A percentile compares a stretch with the other conserved stretches of the same genome.
Evolutionary conservation across 37 sponge, comb jelly and placozoan genomes (phyloP).

Genomic region (Halisarca cf. caerulea): DNA sequence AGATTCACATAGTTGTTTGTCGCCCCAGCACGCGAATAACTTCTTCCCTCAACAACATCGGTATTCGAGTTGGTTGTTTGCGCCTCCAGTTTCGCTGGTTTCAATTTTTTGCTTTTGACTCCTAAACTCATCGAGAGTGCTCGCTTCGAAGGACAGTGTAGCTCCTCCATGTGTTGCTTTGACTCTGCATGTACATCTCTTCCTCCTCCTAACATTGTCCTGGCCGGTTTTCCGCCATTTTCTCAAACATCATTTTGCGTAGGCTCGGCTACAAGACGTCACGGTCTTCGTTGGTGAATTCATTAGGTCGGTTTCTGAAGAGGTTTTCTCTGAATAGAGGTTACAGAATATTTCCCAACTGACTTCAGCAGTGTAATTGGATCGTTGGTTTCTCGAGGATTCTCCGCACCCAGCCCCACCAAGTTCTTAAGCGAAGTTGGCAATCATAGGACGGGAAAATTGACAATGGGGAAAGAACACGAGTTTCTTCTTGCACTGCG

Average conservation of each 20-base stretch:
- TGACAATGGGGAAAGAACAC: conserved; percentile 74
- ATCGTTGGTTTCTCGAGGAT: too few species aligned
- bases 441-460: too few species aligned
- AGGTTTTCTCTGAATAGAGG: too few species aligned
- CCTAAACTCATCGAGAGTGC: conserved; percentile 16
- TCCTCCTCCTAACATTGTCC: conserved; percentile 21
- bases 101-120: not conserved
- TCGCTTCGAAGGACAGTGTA: conserved; percentile 1
- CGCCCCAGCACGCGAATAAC: not conserved
- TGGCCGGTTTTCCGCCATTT: not conserved
- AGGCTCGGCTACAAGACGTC: not conserved
- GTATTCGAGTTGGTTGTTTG: not conserved
- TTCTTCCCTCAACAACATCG: too few species aligned
- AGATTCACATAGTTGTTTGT: not conserved
- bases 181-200: conserved; percentile 6
- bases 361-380: too few species aligned
- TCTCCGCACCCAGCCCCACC: too few species aligned
- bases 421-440: too few species aligned
- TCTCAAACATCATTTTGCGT: not conserved
- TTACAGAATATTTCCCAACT: too few species aligned
- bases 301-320: too few species aligned
- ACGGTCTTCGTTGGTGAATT: not conserved
- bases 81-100: not conserved
- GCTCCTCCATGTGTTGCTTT: not conserved
- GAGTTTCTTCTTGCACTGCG: conserved; percentile 72